phyloP scores from a whole-genome alignment of 2,888 invertebrate genomes.

The Baronia brevicornis region DNA sequence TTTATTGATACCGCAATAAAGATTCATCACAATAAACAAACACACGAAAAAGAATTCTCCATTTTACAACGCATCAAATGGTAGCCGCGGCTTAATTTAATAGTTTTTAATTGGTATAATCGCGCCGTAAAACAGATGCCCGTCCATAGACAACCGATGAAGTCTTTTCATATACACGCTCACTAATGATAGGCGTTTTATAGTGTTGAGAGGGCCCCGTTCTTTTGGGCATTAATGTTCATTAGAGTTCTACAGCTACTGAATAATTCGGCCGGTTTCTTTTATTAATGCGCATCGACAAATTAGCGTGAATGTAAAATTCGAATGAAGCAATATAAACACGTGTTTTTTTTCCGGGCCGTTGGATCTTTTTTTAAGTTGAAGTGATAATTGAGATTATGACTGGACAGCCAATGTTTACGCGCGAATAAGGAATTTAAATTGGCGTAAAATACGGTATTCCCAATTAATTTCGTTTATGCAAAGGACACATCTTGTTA shows the following conservation, averaged over 20 bases:
- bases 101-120: slow-evolving; percentile 73
- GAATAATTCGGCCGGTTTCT: slow-evolving; percentile 68
- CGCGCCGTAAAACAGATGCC: slow-evolving; percentile 62
- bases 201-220: slow-evolving; percentile 37
- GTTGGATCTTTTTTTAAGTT: slow-evolving; percentile 54
- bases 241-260: slow-evolving; percentile 68
- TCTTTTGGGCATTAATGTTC: slow-evolving; percentile 64
- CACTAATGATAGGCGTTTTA: slow-evolving; percentile 57
- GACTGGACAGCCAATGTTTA: slow-evolving; percentile 46
- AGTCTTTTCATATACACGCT: slow-evolving; percentile 59
- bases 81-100: slow-evolving; percentile 67
- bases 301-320: slow-evolving; percentile 74
- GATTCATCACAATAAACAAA: slow-evolving; percentile 70
- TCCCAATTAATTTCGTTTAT: slow-evolving; percentile 22
- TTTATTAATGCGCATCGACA: slow-evolving; percentile 67
- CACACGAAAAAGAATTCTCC: slow-evolving; percentile 38
- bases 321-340: slow-evolving; percentile 66
- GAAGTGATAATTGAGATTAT: slow-evolving; percentile 74
- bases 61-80: slow-evolving; percentile 60
- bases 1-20: slow-evolving; percentile 48
- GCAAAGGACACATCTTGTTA: slow-evolving; percentile 16
- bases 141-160: slow-evolving; percentile 52
- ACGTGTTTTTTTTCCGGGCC: slow-evolving; percentile 48
- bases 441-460: slow-evolving; percentile 43
- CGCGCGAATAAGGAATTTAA: slow-evolving; percentile 44